Base-by-base conservation (phyloP, 2,113 vertebrate species). In the Neoarius graeffei region DNA sequence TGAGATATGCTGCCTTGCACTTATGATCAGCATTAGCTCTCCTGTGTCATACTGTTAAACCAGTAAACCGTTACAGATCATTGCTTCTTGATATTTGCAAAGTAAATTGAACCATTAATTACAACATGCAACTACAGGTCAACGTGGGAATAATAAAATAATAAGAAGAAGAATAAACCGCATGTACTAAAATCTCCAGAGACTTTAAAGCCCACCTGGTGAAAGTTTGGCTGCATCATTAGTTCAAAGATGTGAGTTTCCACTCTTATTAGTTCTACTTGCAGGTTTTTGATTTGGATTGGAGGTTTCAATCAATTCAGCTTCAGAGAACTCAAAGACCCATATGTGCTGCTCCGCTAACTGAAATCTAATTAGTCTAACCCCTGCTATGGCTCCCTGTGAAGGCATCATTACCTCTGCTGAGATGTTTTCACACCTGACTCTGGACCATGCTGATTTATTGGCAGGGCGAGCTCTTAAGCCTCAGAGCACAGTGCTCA, bases 281-380 rank as follows among this genome's bases (percentile, higher is more conserved):
- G 48, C 67, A 56, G 76, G 62, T 81, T 81, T 66, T 84, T 77
- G 64, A 60, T 74, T 80, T 74, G 71, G 81, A 88, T 84, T 85
- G 50, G 50, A 50, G 19, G 42, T 48, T 80, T 83, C 84, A 76
- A 85, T 85, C 84, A 85, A 76, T 85, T 76, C 71, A 59, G 84
- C 71, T 76, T 82, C 56, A 69, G 74, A 83, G n/a, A 48, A 57
- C 67, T 86, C 83, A 83, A 74, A 79, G 7, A 25, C 83, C 62
- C 27, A 35, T 69, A 64, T n/a, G 77, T 3, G 11, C 80, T 59
- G 77, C 19, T 79, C 80, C n/a, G 23, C 86, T 74, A 60, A 74
- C 59, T 62, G 9, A 76, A 86, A 86, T 85, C 88, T 91, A 92
- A 94, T 93, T 93, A 91, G 81, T 25, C 64, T 85, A 71, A 73